Base-by-base conservation (phyloP, 2,113 vertebrate genomes). In the Eleginops maclovinus region DNA sequence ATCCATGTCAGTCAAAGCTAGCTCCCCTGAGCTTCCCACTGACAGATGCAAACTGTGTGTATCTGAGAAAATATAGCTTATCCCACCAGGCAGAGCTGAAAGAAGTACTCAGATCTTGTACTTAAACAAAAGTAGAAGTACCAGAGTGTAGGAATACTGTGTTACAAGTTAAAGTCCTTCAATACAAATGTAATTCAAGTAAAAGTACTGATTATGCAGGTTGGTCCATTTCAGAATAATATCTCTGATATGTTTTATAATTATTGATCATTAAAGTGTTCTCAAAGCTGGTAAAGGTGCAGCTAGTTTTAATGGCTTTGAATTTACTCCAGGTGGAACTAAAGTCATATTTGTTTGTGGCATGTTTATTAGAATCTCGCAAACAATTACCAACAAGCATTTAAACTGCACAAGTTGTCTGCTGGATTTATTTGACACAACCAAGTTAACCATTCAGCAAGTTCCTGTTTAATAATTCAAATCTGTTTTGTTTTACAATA, bases 1-100 rank as follows among this genome's bases (percentile, higher is more conserved):
- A 13, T 49, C 17, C 1, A 11, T 66, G 54, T 54, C 47, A 53
- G 55, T 24, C 31, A 9, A 28, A 64, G 61, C 72, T 73, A 55
- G 47, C 47, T 41, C 1, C 5, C 5, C 14, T 15, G 9, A 64
- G 4, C 22, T 36, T 17, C 15, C 15, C 28, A 15, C 24, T 76
- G 41, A 79, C 65, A 85, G 60, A 65, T 68, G 19, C 3, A 22
- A 14, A 22, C 4, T 51, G 60, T 58, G 7, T 47, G 14, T 67
- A 47, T 50, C 12, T 46, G 59, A 51, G n/a, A 6, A n/a, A 9
- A 21, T 51, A 0, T 19, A 11, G 31, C 8, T 36, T 36, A 36
- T 44, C n/a, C n/a, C 21, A 54, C 36, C 28, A 31, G 3, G 10
- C 31, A 36, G 31, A 36, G 31, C 5, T 36, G 31, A 8, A 36